These are phyloP conservation scores for Malaclemys terrapin DNA, from an alignment of 2,113 vertebrate species.

Conservation along the genomic window DNA sequence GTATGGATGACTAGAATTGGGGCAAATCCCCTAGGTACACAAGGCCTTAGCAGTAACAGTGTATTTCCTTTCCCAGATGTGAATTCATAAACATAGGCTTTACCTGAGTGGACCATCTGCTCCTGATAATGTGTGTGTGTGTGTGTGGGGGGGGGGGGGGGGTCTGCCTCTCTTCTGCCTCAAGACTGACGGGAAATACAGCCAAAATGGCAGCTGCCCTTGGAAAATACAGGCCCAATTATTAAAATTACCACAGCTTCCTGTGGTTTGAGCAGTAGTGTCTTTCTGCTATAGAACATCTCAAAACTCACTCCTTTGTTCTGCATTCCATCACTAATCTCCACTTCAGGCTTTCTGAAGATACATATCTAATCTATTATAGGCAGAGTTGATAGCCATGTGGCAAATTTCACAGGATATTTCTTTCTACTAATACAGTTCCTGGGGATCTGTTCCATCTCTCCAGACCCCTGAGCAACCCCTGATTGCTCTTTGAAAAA, in stretches of 20 bases:
- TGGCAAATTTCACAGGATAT: accelerated
- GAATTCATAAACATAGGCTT: background rate
- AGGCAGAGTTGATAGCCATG: background rate
- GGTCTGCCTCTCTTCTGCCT: background rate
- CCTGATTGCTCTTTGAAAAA: background rate
- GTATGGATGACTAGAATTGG: background rate
- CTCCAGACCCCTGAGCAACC: background rate
- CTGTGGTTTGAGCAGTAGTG: background rate
- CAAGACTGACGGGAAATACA: background rate
- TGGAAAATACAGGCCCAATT: background rate
- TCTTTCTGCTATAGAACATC: background rate
- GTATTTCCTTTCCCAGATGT: background rate
- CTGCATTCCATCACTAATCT: background rate
- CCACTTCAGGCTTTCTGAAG: background rate
- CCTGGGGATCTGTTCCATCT: background rate
- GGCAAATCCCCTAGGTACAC: background rate
- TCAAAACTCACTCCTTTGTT: background rate
- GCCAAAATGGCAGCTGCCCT: background rate
- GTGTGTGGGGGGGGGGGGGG: too few species aligned
- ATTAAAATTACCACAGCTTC: background rate
- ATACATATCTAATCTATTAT: background rate
- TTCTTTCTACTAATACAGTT: background rate
- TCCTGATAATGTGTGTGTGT: background rate
- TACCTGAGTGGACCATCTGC: background rate
- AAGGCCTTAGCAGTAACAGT: background rate